These are phyloP conservation scores for Arbacia lixula DNA, from an alignment of 53 echinoderm and acorn worm species.

Conservation along the genomic window DNA sequence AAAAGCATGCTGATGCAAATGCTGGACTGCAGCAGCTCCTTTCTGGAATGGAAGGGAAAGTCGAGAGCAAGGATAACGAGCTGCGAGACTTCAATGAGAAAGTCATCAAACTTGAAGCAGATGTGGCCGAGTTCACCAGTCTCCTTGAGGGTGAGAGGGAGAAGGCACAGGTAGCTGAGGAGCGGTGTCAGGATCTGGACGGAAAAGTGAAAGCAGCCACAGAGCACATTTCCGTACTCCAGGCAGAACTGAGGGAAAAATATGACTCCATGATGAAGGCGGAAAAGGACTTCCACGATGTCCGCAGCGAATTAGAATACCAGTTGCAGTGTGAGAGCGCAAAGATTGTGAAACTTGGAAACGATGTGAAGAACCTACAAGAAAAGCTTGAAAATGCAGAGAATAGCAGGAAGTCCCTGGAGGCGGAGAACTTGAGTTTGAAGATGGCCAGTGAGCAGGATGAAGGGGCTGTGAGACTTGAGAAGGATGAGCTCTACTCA, in stretches of 20 bases:
- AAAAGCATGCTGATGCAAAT: constrained; percentile 6
- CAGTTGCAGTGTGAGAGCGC: constrained; percentile 26
- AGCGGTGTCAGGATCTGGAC: constrained; percentile 11
- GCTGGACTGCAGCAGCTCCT: constrained; percentile 15
- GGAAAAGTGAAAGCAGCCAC: constrained; percentile 28
- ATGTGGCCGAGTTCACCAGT: constrained; percentile 33
- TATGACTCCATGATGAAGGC: constrained; percentile 55
- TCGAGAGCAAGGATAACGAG: constrained; percentile 33
- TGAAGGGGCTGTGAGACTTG: constrained; percentile 18
- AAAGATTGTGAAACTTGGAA: constrained; percentile 5
- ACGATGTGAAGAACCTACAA: constrained; percentile 43
- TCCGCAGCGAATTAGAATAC: constrained; percentile 62
- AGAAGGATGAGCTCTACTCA: constrained; percentile 53
- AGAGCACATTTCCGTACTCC: constrained; percentile 54
- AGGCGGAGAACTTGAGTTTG: constrained; percentile 44
- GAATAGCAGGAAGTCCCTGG: constrained; percentile 15
- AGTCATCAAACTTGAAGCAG: constrained; percentile 57
- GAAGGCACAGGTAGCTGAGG: constrained; percentile 48
- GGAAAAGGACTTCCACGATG: constrained; percentile 48
- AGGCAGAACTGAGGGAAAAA: constrained; percentile 55
- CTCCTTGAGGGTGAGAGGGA: constrained; percentile 34
- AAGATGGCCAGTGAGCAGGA: constrained; percentile 11
- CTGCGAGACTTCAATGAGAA: constrained; percentile 36
- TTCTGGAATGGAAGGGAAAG: constrained; percentile 5
- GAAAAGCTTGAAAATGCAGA: constrained; percentile 31